Evolutionary conservation across 1,140 invertebrate genomes (phyloP), one percentile per base, ranked within the genome.

Genomic region (Melitaea cinxia): DNA sequence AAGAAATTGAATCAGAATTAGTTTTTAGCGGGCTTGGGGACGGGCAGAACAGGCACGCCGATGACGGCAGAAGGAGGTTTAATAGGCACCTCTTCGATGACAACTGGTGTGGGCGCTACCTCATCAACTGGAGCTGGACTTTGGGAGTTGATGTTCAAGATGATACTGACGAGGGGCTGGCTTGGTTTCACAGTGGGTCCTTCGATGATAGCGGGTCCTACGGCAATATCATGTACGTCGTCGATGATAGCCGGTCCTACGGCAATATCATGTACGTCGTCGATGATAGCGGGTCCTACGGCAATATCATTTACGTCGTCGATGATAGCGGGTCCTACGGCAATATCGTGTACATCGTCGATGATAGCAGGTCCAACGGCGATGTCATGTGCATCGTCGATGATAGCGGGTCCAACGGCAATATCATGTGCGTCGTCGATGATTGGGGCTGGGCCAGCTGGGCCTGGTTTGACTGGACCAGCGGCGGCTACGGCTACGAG

Each of bases 401-500:
- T 15, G 39, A 21, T 17, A 17, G 39, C 39, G 14, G 39, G 39
- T 10, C 39, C 45, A 49, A 49, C 45, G 4, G 17, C 23, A 19
- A 49, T 49, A n/a, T n/a, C n/a, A 9, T 4, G 6, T 12, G 21
- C 45, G 9, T 49, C 1, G 1, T 24, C 23, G 14, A 24, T 7
- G 5, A 49, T 15, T 4, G 45, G 45, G 2, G 45, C 15, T 12
- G 45, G 45, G 9, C 45, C 45, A 49, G 45, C 23, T 0, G 19
- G 0, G n/a, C n/a, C 45, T 21, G n/a, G 24, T 3, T 15, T 1
- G 24, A 52, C 24, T 30, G 49, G 49, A 14, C 23, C 12, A 10
- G 49, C 49, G 26, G 17, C 5, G 24, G 49, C 24, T n/a, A 52
- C 24, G 14, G 49, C 49, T 26, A 52, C 49, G n/a, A 52, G 49